phyloP scores from a whole-genome alignment of 2,113 vertebrate species.

The Lophius piscatorius region DNA sequence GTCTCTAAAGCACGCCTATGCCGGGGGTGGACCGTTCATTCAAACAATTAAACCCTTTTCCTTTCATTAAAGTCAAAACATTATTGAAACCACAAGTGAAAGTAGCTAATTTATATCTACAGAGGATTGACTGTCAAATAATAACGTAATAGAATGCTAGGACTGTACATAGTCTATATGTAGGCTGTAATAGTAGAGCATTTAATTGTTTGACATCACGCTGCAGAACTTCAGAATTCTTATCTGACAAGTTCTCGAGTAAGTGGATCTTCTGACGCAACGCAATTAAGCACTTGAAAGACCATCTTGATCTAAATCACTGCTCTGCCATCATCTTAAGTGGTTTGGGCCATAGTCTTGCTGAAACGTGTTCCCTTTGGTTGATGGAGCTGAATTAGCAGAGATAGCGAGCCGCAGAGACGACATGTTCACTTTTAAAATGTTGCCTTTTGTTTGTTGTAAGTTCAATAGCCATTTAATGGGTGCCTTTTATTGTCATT shows the following conservation, averaged over 20 bases:
- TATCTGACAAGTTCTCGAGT: conserved; percentile 56
- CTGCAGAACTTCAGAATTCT: conserved; percentile 33
- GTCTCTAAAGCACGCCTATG: conserved; percentile 8
- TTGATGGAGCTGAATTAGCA: conserved; percentile 49
- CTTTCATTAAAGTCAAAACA: conserved; percentile 7
- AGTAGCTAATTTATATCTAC: no score
- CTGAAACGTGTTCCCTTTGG: conserved; percentile 48
- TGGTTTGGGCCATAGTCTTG: conserved; percentile 50
- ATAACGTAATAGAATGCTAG: neutral
- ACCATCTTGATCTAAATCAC: conserved; percentile 45
- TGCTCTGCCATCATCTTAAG: conserved; percentile 65
- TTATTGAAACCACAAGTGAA: no score
- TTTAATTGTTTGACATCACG: conserved; percentile 21
- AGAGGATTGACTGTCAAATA: no score
- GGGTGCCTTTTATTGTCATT: no score
- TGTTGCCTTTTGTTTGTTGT: no score
- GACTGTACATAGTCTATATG: neutral
- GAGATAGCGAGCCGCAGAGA: conserved; percentile 32
- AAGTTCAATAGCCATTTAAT: no score
- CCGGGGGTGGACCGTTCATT: neutral
- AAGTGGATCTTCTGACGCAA: conserved; percentile 55
- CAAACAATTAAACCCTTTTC: neutral
- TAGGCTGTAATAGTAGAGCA: conserved; percentile 1
- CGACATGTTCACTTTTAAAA: neutral
- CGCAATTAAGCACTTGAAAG: conserved; percentile 60